Evolutionary conservation across 1,140 invertebrate species (phyloP).

Genomic region (Adoxophyes honmai): DNA sequence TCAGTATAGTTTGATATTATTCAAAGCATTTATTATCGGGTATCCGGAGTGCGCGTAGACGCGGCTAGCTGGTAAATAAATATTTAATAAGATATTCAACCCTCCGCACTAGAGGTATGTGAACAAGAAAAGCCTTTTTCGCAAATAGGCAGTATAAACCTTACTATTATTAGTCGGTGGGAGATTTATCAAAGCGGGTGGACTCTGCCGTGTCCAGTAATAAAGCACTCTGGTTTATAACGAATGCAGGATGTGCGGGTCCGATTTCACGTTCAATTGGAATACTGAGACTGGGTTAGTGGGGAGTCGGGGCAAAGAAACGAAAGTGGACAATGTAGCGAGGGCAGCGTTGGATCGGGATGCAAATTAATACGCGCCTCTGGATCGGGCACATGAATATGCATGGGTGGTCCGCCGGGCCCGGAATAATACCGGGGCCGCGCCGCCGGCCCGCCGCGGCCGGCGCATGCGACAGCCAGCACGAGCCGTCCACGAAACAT

Average conservation of each 20-base stretch:
- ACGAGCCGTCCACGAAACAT: not conserved
- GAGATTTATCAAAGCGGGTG: too few species aligned
- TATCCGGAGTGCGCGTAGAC: too few species aligned
- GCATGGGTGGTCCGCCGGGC: conserved; percentile 45
- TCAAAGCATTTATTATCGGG: too few species aligned
- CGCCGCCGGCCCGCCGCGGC: not conserved
- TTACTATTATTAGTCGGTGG: too few species aligned
- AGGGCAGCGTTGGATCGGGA: conserved; percentile 54
- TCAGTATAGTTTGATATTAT: too few species aligned
- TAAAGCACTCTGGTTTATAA: conserved; percentile 7
- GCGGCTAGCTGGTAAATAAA: too few species aligned
- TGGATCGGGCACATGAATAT: conserved; percentile 65
- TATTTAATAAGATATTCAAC: too few species aligned
- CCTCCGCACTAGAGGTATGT: too few species aligned
- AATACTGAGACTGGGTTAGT: conserved; percentile 18
- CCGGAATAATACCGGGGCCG: conserved; percentile 55
- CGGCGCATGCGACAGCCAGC: not conserved
- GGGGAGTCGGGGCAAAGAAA: conserved; percentile 49
- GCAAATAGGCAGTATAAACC: too few species aligned
- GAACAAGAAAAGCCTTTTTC: too few species aligned
- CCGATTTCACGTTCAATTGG: conserved; percentile 41
- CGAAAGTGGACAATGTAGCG: conserved; percentile 55
- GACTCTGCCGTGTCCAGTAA: too few species aligned
- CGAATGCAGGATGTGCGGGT: conserved; percentile 13
- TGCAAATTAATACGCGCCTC: conserved; percentile 73